A percentile compares a stretch with the other conserved stretches of the same genome.
phyloP scores from a whole-genome alignment of 1,140 invertebrate species.

The Habropoda laboriosa region DNA sequence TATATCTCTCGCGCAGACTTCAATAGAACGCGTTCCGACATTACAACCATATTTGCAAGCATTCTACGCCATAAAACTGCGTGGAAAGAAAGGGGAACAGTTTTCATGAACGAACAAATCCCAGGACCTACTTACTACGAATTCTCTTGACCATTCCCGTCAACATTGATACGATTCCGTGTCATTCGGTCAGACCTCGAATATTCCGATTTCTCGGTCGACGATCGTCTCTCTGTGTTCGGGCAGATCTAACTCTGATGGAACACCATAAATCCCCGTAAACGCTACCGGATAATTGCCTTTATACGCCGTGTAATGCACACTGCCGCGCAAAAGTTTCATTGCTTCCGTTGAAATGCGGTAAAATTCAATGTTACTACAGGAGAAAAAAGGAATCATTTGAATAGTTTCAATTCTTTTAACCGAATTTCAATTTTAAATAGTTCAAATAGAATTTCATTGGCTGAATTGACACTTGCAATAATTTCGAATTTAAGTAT shows the following conservation, averaged over 20 bases:
- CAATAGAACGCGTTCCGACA: neutral
- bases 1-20: neutral
- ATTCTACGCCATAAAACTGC: neutral
- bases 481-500: too few relatives aligned
- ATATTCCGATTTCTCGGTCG: conserved; percentile 29
- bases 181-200: conserved; percentile 29
- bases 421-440: too few relatives aligned
- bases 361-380: too few relatives aligned
- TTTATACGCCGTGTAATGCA: neutral
- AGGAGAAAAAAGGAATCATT: too few relatives aligned
- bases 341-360: too few relatives aligned
- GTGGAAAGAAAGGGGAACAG: neutral
- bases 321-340: too few relatives aligned
- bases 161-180: conserved; percentile 21
- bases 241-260: neutral
- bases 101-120: conserved; percentile 30
- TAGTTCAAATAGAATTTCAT: too few relatives aligned
- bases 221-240: neutral
- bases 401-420: too few relatives aligned
- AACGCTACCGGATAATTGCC: neutral
- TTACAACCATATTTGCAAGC: neutral
- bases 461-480: too few relatives aligned
- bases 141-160: conserved; percentile 24
- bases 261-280: neutral
- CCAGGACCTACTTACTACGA: conserved; percentile 24